These are phyloP conservation scores for Oncorhynchus mykiss DNA, from an alignment of 2,113 vertebrate species.

Conservation along the genomic window DNA sequence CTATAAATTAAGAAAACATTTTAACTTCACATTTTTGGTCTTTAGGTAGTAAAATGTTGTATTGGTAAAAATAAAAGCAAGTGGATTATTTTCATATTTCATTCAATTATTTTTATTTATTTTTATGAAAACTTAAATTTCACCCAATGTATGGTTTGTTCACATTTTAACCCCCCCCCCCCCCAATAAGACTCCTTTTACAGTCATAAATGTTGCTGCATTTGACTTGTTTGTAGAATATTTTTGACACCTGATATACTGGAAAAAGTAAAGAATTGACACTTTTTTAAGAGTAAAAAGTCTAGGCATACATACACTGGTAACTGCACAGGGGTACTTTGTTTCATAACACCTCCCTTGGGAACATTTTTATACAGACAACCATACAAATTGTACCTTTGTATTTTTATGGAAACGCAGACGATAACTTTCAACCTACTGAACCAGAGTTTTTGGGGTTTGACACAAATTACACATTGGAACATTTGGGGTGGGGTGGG, in stretches of 20 bases:
- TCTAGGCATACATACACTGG: slow-evolving; percentile 73
- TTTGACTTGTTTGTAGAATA: slow-evolving; percentile 83
- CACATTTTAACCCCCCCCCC: slow-evolving; percentile 69
- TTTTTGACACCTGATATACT: slow-evolving; percentile 81
- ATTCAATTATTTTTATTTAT: slow-evolving; percentile 79
- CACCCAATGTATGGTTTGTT: slow-evolving; percentile 74
- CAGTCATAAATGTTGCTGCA: slow-evolving; percentile 68
- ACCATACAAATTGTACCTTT: slow-evolving; percentile 72
- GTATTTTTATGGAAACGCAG: slow-evolving; percentile 78
- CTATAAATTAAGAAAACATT: slow-evolving; percentile 65
- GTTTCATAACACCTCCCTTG: slow-evolving; percentile 70
- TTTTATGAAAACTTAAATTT: slow-evolving; percentile 84
- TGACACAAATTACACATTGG: slow-evolving; percentile 56
- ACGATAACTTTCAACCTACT: slow-evolving; percentile 64
- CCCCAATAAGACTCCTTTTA: slow-evolving; percentile 57
- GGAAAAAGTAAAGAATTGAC: slow-evolving; percentile 75
- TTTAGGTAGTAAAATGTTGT: slow-evolving; percentile 85
- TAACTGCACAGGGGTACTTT: slow-evolving; percentile 80
- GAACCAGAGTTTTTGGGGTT: slow-evolving; percentile 68
- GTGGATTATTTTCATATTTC: slow-evolving; percentile 80
- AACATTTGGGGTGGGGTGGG: slow-evolving; percentile 52
- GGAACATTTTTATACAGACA: slow-evolving; percentile 74
- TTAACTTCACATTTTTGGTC: slow-evolving; percentile 88
- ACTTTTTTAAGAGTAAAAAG: slow-evolving; percentile 71
- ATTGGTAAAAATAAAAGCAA: slow-evolving; percentile 82